Evolutionary conservation across 2,113 vertebrate species (phyloP).

Genomic region (Seriola dumerili): DNA sequence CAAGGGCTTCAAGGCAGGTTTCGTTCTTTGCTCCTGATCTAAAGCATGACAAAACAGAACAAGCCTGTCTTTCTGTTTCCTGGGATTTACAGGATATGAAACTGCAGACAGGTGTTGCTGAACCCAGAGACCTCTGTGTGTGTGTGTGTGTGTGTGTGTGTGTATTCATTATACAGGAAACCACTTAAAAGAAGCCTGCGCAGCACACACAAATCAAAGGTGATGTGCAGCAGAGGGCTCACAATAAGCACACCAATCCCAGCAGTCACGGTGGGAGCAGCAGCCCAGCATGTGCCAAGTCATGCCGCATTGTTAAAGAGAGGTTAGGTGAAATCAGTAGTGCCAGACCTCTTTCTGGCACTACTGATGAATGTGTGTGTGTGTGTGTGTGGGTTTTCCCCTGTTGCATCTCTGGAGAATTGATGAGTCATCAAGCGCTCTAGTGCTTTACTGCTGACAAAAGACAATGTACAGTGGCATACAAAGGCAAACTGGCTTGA

Average conservation of each 20-base stretch:
- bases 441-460: slow-evolving; percentile 16
- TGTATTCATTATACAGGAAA: slow-evolving; percentile 27
- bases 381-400: slow-evolving; percentile 16
- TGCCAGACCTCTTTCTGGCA: slow-evolving; percentile 21
- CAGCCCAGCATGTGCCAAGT: slow-evolving; percentile 60
- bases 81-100: slow-evolving; percentile 65
- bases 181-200: slow-evolving; percentile 35
- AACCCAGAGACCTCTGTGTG: slow-evolving; percentile 52
- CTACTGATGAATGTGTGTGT: slow-evolving; percentile 16
- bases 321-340: slow-evolving; percentile 47
- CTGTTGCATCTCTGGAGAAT: slow-evolving; percentile 35
- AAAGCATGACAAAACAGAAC: slow-evolving; percentile 68
- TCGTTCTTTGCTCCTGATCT: slow-evolving; percentile 55
- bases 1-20: slow-evolving; percentile 52
- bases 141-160: slow-evolving; percentile 32
- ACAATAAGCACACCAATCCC: slow-evolving; percentile 51
- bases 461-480: background rate
- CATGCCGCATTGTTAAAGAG: slow-evolving; percentile 61
- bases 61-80: slow-evolving; percentile 55
- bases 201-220: slow-evolving; percentile 64
- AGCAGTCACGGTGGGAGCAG: slow-evolving; percentile 46
- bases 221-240: slow-evolving; percentile 54
- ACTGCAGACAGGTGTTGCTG: slow-evolving; percentile 60
- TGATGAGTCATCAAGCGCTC: slow-evolving; percentile 39
- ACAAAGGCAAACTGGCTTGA: background rate